Percentiles rank a stretch among this genome's conserved stretches.
These are phyloP conservation scores for Ophiothrix spiculata DNA, from an alignment of 35 echinoderm and acorn worm species.

Conservation along the genomic window DNA sequence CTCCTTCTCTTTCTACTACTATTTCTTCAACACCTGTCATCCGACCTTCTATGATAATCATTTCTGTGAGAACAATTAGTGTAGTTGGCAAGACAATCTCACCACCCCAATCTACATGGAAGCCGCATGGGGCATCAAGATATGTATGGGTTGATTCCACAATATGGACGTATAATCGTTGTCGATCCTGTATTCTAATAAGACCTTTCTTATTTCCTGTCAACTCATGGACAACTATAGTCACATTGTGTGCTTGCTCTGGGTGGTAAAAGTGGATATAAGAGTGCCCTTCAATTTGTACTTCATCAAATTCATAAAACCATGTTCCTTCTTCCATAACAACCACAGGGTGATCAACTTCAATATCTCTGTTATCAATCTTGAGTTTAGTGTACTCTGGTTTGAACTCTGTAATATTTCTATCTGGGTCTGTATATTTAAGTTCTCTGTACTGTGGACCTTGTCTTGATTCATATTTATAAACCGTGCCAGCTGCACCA, in stretches of 20 bases:
- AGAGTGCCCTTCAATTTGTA: constrained; percentile 81
- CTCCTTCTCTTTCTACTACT: constrained; percentile 55
- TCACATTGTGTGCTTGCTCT: constrained; percentile 69
- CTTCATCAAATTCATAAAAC: constrained; percentile 96
- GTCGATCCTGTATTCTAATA: constrained; percentile 63
- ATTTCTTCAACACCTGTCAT: constrained; percentile 78
- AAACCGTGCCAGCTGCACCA: constrained; percentile 86
- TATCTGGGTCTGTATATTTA: constrained; percentile 73
- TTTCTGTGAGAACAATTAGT: constrained; percentile 53
- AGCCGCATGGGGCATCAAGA: constrained; percentile 84
- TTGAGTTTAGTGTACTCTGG: constrained; percentile 79
- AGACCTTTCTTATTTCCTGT: constrained; percentile 74
- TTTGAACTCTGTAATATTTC: constrained; percentile 76
- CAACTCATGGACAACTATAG: constrained; percentile 83
- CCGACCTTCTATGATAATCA: constrained; percentile 71
- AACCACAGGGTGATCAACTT: constrained; percentile 79
- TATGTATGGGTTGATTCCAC: constrained; percentile 91
- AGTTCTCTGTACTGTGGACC: constrained; percentile 91
- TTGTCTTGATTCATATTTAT: constrained; percentile 81
- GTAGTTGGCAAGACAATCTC: constrained; percentile 77
- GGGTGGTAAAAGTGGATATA: constrained; percentile 90
- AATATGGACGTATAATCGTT: constrained; percentile 77
- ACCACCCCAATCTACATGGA: constrained; percentile 70
- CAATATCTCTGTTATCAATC: constrained; percentile 65
- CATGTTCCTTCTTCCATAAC: constrained; percentile 79